Percentiles rank a stretch among this genome's conserved stretches.
Conservation (phyloP, 2,888 invertebrate species). For the Ditylenchus weischeri region DNA sequence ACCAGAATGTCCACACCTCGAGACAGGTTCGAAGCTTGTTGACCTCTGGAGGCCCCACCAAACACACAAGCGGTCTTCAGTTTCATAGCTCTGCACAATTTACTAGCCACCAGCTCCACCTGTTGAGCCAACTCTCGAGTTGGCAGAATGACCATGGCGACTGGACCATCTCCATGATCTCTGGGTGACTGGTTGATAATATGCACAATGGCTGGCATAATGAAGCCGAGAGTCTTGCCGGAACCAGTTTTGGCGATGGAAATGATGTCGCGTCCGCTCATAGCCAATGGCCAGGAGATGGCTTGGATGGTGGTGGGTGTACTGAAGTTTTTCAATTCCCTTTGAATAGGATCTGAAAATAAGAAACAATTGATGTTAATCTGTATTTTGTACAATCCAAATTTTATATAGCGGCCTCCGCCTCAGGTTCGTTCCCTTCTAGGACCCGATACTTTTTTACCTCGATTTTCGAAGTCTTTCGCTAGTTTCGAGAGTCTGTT, state of each 20-base stretch:
- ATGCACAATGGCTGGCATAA: constrained; percentile 83
- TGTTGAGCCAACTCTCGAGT: constrained; percentile 64
- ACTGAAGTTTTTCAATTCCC: constrained; percentile 42
- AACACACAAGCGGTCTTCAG: constrained; percentile 92
- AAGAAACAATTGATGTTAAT: not conserved
- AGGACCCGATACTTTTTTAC: too few species aligned
- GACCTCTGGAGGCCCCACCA: constrained; percentile 92
- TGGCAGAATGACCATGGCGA: constrained; percentile 64
- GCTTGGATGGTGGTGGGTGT: constrained; percentile 65
- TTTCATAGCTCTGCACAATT: constrained; percentile 80
- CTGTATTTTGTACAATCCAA: not conserved
- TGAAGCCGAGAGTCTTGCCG: constrained; percentile 83
- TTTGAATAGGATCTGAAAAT: constrained; percentile 23
- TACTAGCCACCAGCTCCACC: constrained; percentile 78
- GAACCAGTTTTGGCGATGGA: constrained; percentile 77
- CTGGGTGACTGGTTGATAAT: constrained; percentile 86
- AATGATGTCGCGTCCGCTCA: constrained; percentile 84
- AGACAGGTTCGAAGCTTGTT: constrained; percentile 67
- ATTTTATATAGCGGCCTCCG: too few species aligned
- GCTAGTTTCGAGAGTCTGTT: too few species aligned
- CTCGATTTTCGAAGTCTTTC: too few species aligned
- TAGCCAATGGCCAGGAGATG: constrained; percentile 87
- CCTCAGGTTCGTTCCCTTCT: too few species aligned
- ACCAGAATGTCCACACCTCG: constrained; percentile 25
- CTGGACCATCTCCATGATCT: constrained; percentile 84